Conservation (phyloP, 2,797 vertebrate genomes). For the Hypotaenidia philippensis region DNA sequence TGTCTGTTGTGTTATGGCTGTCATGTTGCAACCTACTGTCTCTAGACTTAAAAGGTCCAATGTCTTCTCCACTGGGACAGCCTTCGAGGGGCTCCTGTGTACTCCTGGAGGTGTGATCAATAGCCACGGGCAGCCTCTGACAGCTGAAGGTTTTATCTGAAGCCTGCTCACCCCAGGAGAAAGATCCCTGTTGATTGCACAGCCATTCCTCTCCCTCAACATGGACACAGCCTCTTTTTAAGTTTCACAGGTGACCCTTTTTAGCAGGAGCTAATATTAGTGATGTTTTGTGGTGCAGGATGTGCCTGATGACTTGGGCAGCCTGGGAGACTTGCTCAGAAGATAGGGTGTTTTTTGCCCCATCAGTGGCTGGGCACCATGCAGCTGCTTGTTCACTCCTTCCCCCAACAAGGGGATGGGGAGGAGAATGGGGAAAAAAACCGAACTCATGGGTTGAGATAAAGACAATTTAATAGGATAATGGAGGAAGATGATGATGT, state of each 20-base stretch:
- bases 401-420: too few relatives aligned
- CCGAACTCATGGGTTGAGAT: too few relatives aligned
- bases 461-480: too few relatives aligned
- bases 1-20: background rate
- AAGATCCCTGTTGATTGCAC: background rate
- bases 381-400: too few relatives aligned
- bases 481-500: too few relatives aligned
- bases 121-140: background rate
- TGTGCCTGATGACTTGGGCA: background rate
- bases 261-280: background rate
- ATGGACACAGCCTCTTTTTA: background rate
- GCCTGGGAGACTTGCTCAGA: background rate
- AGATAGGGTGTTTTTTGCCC: background rate
- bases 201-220: background rate
- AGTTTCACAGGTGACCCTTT: background rate
- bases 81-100: background rate
- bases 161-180: background rate
- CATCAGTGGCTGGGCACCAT: too few relatives aligned
- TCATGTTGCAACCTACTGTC: accelerated
- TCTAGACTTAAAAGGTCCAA: background rate
- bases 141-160: background rate
- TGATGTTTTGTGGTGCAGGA: background rate
- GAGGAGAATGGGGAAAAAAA: too few relatives aligned
- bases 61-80: background rate
- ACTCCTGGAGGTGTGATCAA: accelerated